Evolutionary conservation across 2,888 invertebrate species (phyloP).

Genomic region (Tridacna gigas): DNA sequence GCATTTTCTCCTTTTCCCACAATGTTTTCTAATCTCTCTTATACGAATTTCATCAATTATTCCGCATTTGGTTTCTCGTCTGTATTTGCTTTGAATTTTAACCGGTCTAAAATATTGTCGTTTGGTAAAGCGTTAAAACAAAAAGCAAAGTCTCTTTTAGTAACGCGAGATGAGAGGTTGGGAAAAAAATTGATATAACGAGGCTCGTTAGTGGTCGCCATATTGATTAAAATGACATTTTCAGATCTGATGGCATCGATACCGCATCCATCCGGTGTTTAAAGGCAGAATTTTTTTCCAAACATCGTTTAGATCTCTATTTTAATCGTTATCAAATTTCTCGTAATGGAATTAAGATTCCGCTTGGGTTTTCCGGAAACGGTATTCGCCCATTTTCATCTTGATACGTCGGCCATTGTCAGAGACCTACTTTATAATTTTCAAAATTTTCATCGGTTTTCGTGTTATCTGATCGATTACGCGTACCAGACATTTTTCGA

Average conservation of each 20-base stretch:
- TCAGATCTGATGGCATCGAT: conserved; percentile 28
- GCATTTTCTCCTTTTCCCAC: no score
- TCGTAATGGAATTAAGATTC: conserved; percentile 56
- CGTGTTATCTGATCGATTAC: conserved; percentile 31
- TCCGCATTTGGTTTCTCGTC: no score
- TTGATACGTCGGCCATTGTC: conserved; percentile 32
- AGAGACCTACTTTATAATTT: conserved; percentile 39
- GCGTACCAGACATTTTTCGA: conserved; percentile 8
- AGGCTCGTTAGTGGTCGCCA: conserved; percentile 28
- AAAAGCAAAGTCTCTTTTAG: conserved; percentile 17
- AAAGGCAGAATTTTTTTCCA: conserved; percentile 35
- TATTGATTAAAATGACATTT: conserved; percentile 45
- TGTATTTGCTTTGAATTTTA: no score
- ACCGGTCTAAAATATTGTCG: no score
- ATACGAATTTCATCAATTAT: no score
- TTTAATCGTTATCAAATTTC: conserved; percentile 48
- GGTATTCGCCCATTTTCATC: conserved; percentile 39
- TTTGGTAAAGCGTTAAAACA: neutral
- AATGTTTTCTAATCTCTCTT: no score
- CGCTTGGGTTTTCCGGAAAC: conserved; percentile 45
- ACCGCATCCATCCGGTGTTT: conserved; percentile 39
- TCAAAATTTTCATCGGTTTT: conserved; percentile 32
- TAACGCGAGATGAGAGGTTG: conserved; percentile 9
- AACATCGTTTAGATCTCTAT: conserved; percentile 34
- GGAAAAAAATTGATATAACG: conserved; percentile 12